Base-by-base conservation (phyloP, 1,140 invertebrate genomes). In the Saccostrea cuccullata region DNA sequence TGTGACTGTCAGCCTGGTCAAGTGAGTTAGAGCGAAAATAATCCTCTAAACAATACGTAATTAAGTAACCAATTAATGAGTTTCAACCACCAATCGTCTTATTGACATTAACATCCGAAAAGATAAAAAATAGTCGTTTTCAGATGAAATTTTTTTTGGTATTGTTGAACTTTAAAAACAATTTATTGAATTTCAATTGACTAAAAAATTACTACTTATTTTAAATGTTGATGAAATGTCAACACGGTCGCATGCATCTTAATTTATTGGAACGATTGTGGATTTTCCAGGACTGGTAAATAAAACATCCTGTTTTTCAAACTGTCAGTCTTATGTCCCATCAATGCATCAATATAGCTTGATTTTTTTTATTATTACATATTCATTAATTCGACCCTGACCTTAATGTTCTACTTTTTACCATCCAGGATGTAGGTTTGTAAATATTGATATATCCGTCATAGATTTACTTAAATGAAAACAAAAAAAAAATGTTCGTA, bases 361-460 rank as follows among this genome's bases (percentile, higher is more conserved):
- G 26, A 30, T 20, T 36, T 77, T 36, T n/a, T 77, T 77, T 12
- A 17, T 36, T 26, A 77, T 77, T 77, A 26, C 70, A 77, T 77
- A 77, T 77, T 77, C 70, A 77, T 77, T 77, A 17, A 36, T 77
- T 77, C 30, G 70, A 77, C 70, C 70, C 30, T 12, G 30, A 77
- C 23, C 70, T 13, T 30, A 2, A 11, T 30, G 70, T 77, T 26
- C 70, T 36, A 77, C 26, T 77, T 77, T 73, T 77, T 77, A 26
- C 70, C 13, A 26, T 23, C 70, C 15, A 40, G 23, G 70, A 15
- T 77, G 12, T n/a, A n/a, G 36, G 36, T 36, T 77, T 26, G 70
- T 26, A 77, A 77, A 36, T 77, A 73, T 73, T 73, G 70, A 73
- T 73, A 36, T 36, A n/a, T 12, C 1, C 30, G 70, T 73, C 70